These are phyloP conservation scores for Plemyria rubiginata DNA, from an alignment of 2,888 invertebrate genomes.

Conservation along the genomic window DNA sequence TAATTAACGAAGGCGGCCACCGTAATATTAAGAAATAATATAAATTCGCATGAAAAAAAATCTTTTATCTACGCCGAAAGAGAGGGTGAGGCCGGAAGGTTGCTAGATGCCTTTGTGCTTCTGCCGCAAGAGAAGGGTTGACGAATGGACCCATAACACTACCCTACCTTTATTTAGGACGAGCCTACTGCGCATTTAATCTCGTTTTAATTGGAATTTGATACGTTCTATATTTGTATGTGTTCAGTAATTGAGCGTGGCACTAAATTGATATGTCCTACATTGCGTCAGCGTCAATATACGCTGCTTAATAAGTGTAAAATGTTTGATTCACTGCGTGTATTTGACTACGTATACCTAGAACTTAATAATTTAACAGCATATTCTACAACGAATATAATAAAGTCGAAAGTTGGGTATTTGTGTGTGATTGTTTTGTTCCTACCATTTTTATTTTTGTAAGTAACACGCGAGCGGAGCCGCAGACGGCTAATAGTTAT, in stretches of 20 bases:
- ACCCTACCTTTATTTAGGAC: conserved; percentile 27
- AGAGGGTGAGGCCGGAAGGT: conserved; percentile 57
- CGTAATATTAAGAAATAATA: conserved; percentile 57
- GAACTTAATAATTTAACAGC: background rate
- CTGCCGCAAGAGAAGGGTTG: conserved; percentile 66
- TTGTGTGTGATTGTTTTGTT: too few relatives aligned
- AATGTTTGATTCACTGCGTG: conserved; percentile 6
- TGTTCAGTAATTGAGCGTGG: conserved; percentile 13
- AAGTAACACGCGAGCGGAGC: too few relatives aligned
- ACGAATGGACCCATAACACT: conserved; percentile 43
- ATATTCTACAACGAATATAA: too few relatives aligned
- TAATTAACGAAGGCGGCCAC: conserved; percentile 48
- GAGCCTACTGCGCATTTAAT: conserved; percentile 39
- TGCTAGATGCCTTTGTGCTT: conserved; percentile 60
- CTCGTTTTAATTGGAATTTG: conserved; percentile 56
- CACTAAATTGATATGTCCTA: conserved; percentile 24
- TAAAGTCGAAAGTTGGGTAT: too few relatives aligned
- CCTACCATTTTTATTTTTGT: too few relatives aligned
- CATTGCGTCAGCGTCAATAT: conserved; percentile 19
- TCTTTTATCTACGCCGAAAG: conserved; percentile 63
- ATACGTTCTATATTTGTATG: conserved; percentile 38
- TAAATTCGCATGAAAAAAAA: conserved; percentile 55
- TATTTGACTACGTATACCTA: background rate
- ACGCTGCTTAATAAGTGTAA: conserved; percentile 7
- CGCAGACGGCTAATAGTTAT: background rate